Evolutionary conservation across 2,888 invertebrate genomes (phyloP).

Genomic region (Polymixis lichenea): DNA sequence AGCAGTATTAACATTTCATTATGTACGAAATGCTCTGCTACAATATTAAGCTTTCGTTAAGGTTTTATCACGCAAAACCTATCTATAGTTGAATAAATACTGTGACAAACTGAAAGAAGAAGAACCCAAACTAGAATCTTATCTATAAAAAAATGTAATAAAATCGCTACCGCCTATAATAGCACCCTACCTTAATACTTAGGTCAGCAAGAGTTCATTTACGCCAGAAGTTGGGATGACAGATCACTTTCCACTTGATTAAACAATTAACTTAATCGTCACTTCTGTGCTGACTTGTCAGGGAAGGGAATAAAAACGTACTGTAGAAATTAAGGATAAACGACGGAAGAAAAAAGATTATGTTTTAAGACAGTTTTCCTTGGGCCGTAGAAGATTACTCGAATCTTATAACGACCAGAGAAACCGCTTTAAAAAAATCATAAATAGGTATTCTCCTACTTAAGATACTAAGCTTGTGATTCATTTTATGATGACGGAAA

Average conservation of each 20-base stretch:
- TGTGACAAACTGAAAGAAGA: too few species aligned
- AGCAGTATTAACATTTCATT: not conserved
- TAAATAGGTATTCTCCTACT: too few species aligned
- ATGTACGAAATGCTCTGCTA: too few species aligned
- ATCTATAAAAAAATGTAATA: too few species aligned
- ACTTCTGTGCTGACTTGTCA: conserved; percentile 40
- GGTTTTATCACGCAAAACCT: not conserved
- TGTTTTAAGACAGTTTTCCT: not conserved
- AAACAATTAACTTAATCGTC: conserved; percentile 63
- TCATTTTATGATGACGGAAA: too few species aligned
- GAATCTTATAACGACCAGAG: too few species aligned
- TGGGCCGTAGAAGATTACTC: too few species aligned
- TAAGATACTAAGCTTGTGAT: too few species aligned
- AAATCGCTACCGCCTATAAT: not conserved
- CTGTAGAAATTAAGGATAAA: not conserved
- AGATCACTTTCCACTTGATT: conserved; percentile 65
- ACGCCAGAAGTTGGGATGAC: conserved; percentile 56
- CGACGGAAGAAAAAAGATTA: too few species aligned
- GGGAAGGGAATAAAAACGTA: conserved; percentile 19
- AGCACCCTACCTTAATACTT: conserved; percentile 23
- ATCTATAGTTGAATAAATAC: not conserved
- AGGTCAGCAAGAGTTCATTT: conserved; percentile 64
- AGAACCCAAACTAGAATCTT: too few species aligned
- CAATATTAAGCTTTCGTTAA: not conserved
- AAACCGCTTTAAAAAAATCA: too few species aligned